Conservation (phyloP, 2,113 vertebrate genomes). For the Halcyon malimbica region DNA sequence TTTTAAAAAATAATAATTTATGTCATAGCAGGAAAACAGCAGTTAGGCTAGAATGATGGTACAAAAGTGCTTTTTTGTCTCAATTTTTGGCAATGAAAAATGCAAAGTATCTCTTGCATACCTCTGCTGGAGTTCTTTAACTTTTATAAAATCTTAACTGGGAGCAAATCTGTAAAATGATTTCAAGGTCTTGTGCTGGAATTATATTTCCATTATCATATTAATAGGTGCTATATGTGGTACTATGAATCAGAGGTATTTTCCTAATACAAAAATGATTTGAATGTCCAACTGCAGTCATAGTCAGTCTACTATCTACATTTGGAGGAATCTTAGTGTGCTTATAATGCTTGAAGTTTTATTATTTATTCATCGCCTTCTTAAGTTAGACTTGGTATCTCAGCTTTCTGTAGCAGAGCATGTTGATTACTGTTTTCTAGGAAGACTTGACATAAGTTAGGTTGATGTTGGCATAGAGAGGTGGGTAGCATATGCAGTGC, state of each 20-base stretch:
- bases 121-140: not conserved
- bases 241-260: not conserved
- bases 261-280: not conserved
- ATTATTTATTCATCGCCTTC: not conserved
- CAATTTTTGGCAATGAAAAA: not conserved
- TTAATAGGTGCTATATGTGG: not conserved
- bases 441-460: conserved; percentile 30
- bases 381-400: not conserved
- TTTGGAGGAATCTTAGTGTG: not conserved
- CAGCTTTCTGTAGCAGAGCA: not conserved
- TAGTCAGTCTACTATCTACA: not conserved
- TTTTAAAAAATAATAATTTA: not conserved
- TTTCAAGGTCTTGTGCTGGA: not conserved
- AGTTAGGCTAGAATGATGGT: not conserved
- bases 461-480: conserved; percentile 5
- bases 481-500: not conserved
- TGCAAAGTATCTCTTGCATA: rapidly evolving
- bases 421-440: conserved; percentile 46
- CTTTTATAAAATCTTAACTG: not conserved
- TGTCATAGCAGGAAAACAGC: not conserved
- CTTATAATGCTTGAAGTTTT: not conserved
- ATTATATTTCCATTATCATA: not conserved
- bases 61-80: not conserved
- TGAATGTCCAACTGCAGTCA: not conserved
- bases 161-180: not conserved